Conservation (phyloP, 1,140 invertebrate genomes). For the Megalopta genalis region DNA sequence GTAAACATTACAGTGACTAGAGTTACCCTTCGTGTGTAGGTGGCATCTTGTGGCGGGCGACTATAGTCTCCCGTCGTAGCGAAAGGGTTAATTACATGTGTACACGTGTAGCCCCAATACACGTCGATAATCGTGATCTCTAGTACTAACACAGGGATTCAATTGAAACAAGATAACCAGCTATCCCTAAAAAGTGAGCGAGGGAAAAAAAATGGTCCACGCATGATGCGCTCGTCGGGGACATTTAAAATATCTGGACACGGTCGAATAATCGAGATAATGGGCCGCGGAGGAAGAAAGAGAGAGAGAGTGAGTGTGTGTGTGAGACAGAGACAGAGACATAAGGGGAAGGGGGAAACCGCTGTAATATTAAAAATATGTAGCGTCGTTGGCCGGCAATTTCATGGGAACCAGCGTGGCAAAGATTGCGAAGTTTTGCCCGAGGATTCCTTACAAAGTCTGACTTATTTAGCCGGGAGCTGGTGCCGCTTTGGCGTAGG, state of each 20-base stretch:
- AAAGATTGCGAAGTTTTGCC: conserved; percentile 71
- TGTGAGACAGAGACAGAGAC: too few species aligned
- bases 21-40: too few species aligned
- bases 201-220: neutral
- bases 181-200: too few species aligned
- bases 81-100: too few species aligned
- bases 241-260: neutral
- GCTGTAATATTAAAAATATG: conserved; percentile 28
- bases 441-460: conserved; percentile 74
- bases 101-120: too few species aligned
- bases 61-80: too few species aligned
- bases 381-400: conserved; percentile 26
- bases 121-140: too few species aligned
- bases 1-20: too few species aligned
- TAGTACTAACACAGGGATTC: too few species aligned
- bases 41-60: too few species aligned
- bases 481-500: conserved; percentile 11
- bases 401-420: conserved; percentile 29
- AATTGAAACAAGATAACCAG: too few species aligned
- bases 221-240: neutral
- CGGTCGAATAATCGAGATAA: neutral
- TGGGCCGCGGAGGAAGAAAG: neutral
- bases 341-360: neutral
- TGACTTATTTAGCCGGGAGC: conserved; percentile 75
- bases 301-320: too few species aligned